Percentiles rank a stretch among this genome's conserved stretches.
phyloP scores from a whole-genome alignment of 2,888 invertebrate species.

The Cerceris ruficornis region DNA sequence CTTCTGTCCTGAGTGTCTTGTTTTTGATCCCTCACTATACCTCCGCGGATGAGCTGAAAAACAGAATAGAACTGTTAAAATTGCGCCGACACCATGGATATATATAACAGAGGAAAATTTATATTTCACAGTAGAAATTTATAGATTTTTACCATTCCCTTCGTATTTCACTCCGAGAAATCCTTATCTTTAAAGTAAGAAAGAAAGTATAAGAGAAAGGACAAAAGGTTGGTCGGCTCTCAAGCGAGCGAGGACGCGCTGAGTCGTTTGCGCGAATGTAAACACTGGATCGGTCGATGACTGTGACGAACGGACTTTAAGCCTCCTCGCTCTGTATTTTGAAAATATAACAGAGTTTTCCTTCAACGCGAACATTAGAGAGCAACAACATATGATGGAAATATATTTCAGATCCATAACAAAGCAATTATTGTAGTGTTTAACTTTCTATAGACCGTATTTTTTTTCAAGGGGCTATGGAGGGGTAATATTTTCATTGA shows the following conservation, averaged over 20 bases:
- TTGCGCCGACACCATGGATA: neutral
- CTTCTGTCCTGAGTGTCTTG: no score
- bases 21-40: no score
- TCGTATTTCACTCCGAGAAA: neutral
- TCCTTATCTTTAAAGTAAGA: constrained; percentile 11
- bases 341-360: neutral
- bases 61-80: no score
- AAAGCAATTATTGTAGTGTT: no score
- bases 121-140: constrained; percentile 2
- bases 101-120: constrained; percentile 9
- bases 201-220: constrained; percentile 24
- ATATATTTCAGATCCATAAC: neutral
- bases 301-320: constrained; percentile 36
- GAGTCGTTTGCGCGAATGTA: constrained; percentile 63
- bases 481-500: no score
- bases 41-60: no score
- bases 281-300: constrained; percentile 72
- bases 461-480: no score
- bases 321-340: neutral
- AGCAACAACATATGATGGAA: neutral
- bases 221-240: constrained; percentile 56
- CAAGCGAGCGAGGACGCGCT: constrained; percentile 48
- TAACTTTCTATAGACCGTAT: no score
- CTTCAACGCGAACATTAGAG: neutral
- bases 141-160: neutral